Evolutionary conservation across 2,113 vertebrate species (phyloP), one percentile per base, ranked within the genome.

Genomic region (Orientallactaga bullata): DNA sequence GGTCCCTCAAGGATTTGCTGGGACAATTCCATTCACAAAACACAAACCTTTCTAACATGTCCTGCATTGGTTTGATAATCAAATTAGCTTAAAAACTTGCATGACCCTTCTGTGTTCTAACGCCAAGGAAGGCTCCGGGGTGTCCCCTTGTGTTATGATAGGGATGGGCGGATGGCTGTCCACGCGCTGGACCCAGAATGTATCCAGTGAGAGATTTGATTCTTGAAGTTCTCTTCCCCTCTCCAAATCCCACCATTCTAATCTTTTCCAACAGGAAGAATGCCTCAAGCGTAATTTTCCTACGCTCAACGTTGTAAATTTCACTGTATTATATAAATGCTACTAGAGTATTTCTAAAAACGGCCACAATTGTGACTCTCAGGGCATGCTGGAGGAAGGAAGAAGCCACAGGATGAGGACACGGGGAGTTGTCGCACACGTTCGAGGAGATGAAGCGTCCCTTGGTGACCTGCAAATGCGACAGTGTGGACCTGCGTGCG

Each of bases 71-170:
- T 30, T 47, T n/a, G 35, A 61, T 58, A 60, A 87, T 26, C n/a
- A 39, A 35, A 68, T 73, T 17, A 47, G 71, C 77, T 89, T 35
- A 26, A 10, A 71, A 18, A 35, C 51, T 39, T 51, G 32, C 68
- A 61, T 3, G 13, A 2, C 35, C 7, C 66, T 58, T 21, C 37
- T 17, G 26, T 3, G 20, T 15, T 1, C 11, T 0, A 3, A 3
- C 32, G 21, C 76, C 23, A 11, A 65, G 51, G 11, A 58, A 61
- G 37, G 28, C 35, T 74, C 42, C 32, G 58, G 65, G 39, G 10
- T 39, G 42, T 35, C 8, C 28, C 37, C 32, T 11, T 13, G 5
- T 7, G 5, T 1, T 26, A 17, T 30, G 6, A 21, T 5, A 4
- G 8, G 2, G 6, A 74, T 39, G 2, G 5, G 3, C 2, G 24